Base-by-base conservation (phyloP, 1,140 invertebrate species). In the Andricus grossulariae region DNA sequence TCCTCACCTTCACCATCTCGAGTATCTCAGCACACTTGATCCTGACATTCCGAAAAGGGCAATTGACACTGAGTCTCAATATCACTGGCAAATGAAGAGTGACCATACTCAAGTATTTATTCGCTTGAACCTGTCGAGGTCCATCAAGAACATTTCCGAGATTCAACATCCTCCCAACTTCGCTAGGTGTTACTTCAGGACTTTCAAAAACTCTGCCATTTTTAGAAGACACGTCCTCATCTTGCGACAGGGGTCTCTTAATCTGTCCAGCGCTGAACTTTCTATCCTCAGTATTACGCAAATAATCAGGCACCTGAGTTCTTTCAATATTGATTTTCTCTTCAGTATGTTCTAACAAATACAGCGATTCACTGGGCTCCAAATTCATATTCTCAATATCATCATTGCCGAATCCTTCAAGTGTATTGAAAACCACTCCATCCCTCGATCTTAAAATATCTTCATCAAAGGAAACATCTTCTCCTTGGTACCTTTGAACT, bases 1-100 rank as follows among this genome's bases (percentile, higher is more conserved):
- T 50, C 74, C 88, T 90, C 84, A 93, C 93, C 92, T 92, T 91
- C 21, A 93, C 91, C 88, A 93, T 91, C 78, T 93, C 88, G 77
- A 94, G 88, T 80, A 93, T 93, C 80, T 93, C 91, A 73, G 91
- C 88, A 80, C 93, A 93, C 81, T 93, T 93, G 81, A 92, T 92
- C 72, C 93, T 88, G 50, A 94, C 92, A 80, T 93, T 93, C 75
- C 90, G 87, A 75, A 93, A 94, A 15, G 93, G 93, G 83, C 93
- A 94, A 84, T 93, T 93, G 73, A 93, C 90, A 71, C 92, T 93
- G 72, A 94, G 89, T 78, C 93, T 89, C 21, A 93, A 86, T 77
- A 94, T 92, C 70, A 93, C 92, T 13, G 93, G 93, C 79, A 94
- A 88, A 87, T 93, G 93, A 57, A 93, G 80, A 51, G 91, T 91